Evolutionary conservation across 2,888 invertebrate species (phyloP), one percentile per base, ranked within the genome.

Genomic region (Hofmannophila pseudospretella): DNA sequence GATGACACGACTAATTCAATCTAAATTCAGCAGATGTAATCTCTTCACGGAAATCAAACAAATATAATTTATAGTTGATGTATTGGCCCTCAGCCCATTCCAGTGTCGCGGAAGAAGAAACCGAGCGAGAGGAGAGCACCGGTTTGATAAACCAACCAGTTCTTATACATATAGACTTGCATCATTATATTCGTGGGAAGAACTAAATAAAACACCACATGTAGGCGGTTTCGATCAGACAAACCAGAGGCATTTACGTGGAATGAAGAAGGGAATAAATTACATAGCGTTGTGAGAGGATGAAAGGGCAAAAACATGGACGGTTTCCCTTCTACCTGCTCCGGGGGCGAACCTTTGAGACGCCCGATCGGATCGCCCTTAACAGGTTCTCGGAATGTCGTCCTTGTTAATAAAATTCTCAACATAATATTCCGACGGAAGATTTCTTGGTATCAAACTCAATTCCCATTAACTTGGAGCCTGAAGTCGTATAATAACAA

Each of bases 31-130:
- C n/a, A n/a, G n/a, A n/a, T n/a, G n/a, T n/a, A n/a, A n/a, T n/a
- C n/a, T n/a, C n/a, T n/a, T n/a, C n/a, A n/a, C n/a, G n/a, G 63
- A 72, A 72, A 63, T 63, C 66, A 71, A 71, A 55, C 51, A 47
- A 51, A 54, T 64, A 70, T 70, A 69, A 71, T 73, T 74, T 74
- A 77, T 73, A 69, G 8, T 19, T 19, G 67, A 77, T 75, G 67
- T 70, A 67, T 68, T 61, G 54, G n/a, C n/a, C n/a, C n/a, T n/a
- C n/a, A n/a, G 11, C 56, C 56, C 54, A 56, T 59, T 55, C 51
- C 58, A 51, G 45, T 62, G 63, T 64, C 56, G 66, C 67, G 73
- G 72, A 74, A 72, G 67, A 69, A 63, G 68, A 70, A 74, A 73
- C 73, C 70, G 65, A 71, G 67, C 68, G 66, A 65, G 61, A 67